Base-by-base conservation (phyloP, 1,140 invertebrate species). In the Ctenoplectra terminalis region DNA sequence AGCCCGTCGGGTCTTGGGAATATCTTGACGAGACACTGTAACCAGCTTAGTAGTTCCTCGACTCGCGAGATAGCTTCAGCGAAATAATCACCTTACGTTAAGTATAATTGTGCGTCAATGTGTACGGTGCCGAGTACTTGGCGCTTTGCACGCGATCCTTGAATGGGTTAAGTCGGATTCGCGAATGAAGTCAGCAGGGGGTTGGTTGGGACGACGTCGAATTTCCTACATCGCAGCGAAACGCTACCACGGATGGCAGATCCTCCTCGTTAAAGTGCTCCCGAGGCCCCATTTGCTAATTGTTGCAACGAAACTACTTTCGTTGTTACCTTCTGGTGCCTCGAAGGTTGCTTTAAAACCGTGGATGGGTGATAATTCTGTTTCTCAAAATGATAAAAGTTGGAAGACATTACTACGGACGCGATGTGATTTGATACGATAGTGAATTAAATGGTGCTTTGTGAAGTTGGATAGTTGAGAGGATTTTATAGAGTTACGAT, bases 11-110 rank as follows among this genome's bases (percentile, higher is more conserved):
- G 15, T 48, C 72, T 26, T 34, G 3, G 46, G 17, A 23, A 48
- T 52, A 70, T 79, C 37, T 66, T 9, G 63, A 69, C 54, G 50
- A n/a, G 64, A 71, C 48, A 37, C 13, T 5, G 17, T 40, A n/a
- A 69, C 37, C 23, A 43, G 67, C 77, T 79, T 79, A 72, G n/a
- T 9, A 67, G 48, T 48, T 52, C 15, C 60, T 54, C 46, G 29
- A 23, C 40, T 52, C 29, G 34, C 23, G 20, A 31, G 29, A 20
- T 79, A 60, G 56, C 43, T 84, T 81, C 50, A 40, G 31, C 43
- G 54, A 52, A 84, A 81, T 84, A 86, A 84, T 86, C 66, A 78
- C 56, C 61, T 80, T 80, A 72, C 60, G 46, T 34, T 48, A 70
- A 71, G 81, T 54, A 74, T 61, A 85, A 87, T 83, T 66, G 52